Evolutionary conservation across 2,888 invertebrate species (phyloP).

Genomic region (Spilosoma lubricipeda): DNA sequence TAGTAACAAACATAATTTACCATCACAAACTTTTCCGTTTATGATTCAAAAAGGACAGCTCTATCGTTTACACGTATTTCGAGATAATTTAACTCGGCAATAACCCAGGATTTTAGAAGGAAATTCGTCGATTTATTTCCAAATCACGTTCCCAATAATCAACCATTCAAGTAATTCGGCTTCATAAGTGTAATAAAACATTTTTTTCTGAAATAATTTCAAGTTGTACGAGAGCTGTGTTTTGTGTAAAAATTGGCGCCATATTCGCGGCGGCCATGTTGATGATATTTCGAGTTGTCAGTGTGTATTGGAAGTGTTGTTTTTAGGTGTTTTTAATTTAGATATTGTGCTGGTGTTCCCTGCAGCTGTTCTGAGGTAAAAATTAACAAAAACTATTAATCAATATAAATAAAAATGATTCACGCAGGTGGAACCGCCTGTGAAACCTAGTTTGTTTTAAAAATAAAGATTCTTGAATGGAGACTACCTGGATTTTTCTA

Average conservation of each 20-base stretch:
- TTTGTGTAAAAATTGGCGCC: slow-evolving; percentile 6
- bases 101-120: background rate
- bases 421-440: too few relatives aligned
- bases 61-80: background rate
- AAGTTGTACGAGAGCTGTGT: background rate
- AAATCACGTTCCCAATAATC: slow-evolving; percentile 4
- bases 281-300: background rate
- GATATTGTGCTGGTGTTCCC: background rate
- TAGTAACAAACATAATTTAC: too few relatives aligned
- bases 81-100: background rate
- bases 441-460: too few relatives aligned
- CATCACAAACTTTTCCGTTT: background rate
- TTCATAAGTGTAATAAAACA: slow-evolving; percentile 13
- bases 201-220: background rate
- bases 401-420: too few relatives aligned
- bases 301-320: background rate
- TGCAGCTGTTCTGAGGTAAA: background rate
- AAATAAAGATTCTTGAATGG: too few relatives aligned
- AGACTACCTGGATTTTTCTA: too few relatives aligned
- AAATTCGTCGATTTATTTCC: slow-evolving; percentile 9
- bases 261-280: slow-evolving; percentile 2
- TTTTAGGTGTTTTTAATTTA: background rate
- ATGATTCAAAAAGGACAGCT: background rate
- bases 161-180: background rate
- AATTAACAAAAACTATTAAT: background rate